phyloP scores from a whole-genome alignment of 2,113 vertebrate species.

The Hippocampus barbouri region DNA sequence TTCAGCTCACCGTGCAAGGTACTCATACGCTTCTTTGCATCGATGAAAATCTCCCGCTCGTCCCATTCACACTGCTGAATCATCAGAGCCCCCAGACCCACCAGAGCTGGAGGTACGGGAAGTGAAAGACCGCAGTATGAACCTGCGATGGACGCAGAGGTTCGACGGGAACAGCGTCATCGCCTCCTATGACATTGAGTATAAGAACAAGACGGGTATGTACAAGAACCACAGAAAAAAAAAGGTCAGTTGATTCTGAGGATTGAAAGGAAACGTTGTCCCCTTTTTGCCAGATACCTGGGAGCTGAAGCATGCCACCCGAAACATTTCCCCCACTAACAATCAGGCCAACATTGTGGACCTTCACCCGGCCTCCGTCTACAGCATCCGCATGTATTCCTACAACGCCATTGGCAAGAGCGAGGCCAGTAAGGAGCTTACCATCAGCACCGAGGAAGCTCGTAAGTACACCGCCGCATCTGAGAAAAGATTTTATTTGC shows the following conservation, averaged over 20 bases:
- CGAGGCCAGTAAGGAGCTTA: constrained; percentile 95
- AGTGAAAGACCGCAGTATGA: constrained; percentile 99
- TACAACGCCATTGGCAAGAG: constrained; percentile 96
- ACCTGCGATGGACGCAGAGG: constrained; percentile 92
- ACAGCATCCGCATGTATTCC: constrained; percentile 98
- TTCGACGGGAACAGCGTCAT: constrained; percentile 98
- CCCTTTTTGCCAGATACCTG: constrained; percentile 78
- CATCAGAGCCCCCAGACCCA: constrained; percentile 90
- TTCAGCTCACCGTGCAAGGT: constrained; percentile 98
- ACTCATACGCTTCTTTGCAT: constrained; percentile 13
- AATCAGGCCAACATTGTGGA: constrained; percentile 98
- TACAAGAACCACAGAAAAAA: background rate
- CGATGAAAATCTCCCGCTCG: background rate
- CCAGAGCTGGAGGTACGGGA: constrained; percentile 94
- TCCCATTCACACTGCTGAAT: constrained; percentile 7
- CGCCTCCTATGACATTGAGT: constrained; percentile 95
- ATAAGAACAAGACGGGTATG: constrained; percentile 96
- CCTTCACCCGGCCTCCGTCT: constrained; percentile 90
- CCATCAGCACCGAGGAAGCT: constrained; percentile 94
- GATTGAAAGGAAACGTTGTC: background rate
- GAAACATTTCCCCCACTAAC: constrained; percentile 96
- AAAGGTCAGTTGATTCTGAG: background rate
- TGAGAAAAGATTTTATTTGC: background rate
- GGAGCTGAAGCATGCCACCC: constrained; percentile 94
- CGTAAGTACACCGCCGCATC: constrained; percentile 68